phyloP scores from a whole-genome alignment of 64 coral and sea anemone species.

The Anthopleura sola region DNA sequence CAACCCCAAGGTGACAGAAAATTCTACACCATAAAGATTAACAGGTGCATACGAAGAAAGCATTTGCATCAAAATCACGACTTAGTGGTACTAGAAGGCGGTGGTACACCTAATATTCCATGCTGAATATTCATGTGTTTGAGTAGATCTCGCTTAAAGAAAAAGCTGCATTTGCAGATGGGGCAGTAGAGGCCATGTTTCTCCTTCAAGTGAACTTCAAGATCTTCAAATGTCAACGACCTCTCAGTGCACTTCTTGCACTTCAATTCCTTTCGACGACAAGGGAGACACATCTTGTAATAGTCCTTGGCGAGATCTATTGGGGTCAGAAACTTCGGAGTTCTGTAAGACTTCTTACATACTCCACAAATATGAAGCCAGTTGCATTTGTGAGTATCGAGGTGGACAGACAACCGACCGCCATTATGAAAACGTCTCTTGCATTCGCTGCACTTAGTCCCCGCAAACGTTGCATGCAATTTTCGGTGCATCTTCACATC shows the following conservation, averaged over 20 bases:
- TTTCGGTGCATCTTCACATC: neutral
- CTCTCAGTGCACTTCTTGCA: conserved; percentile 10
- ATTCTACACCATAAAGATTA: too few relatives aligned
- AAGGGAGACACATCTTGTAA: neutral
- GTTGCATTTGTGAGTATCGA: neutral
- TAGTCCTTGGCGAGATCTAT: neutral
- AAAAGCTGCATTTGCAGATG: neutral
- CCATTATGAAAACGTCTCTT: neutral
- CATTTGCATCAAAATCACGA: neutral
- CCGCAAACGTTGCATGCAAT: neutral
- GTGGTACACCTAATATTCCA: neutral
- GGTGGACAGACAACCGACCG: neutral
- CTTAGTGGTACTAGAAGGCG: neutral
- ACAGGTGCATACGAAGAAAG: too few relatives aligned
- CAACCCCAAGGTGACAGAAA: too few relatives aligned
- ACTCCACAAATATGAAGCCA: neutral
- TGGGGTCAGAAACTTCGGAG: neutral
- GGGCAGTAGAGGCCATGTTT: neutral
- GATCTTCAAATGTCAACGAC: neutral
- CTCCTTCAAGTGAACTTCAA: neutral
- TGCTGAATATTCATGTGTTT: neutral
- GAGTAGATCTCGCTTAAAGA: neutral
- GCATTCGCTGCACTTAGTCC: conserved; percentile 8
- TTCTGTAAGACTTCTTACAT: neutral
- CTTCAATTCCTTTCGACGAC: neutral